These are phyloP conservation scores for Montipora cactus DNA, from an alignment of 64 coral and sea anemone species.

Conservation along the genomic window DNA sequence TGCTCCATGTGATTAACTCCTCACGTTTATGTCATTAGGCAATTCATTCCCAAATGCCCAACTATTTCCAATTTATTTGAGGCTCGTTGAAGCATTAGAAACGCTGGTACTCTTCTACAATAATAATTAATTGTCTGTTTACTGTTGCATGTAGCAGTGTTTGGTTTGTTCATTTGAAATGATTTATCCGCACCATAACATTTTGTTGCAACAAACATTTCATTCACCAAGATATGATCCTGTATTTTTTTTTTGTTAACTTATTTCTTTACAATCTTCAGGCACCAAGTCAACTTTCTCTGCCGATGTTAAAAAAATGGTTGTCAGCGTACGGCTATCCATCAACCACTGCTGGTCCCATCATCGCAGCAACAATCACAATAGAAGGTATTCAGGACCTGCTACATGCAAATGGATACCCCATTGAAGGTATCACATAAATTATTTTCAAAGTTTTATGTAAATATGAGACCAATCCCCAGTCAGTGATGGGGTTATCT, in stretches of 20 bases:
- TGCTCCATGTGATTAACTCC: no score
- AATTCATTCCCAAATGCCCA: no score
- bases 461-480: neutral
- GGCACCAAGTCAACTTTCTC: slow-evolving; percentile 35
- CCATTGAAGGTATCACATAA: slow-evolving; percentile 75
- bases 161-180: no score
- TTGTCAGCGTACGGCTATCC: slow-evolving; percentile 42
- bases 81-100: no score
- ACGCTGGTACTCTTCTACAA: no score
- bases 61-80: no score
- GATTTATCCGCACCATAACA: neutral
- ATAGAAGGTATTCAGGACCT: slow-evolving; percentile 92
- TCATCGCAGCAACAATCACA: slow-evolving; percentile 91
- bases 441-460: neutral
- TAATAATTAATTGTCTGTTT: no score
- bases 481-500: no score
- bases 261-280: neutral
- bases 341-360: slow-evolving; percentile 65
- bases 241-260: neutral
- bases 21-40: no score
- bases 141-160: no score
- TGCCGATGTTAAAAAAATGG: slow-evolving; percentile 46
- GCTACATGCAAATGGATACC: slow-evolving; percentile 77
- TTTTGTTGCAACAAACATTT: neutral
- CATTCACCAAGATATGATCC: neutral